Conservation (phyloP, 2,888 invertebrate species). For the Hedya salicella region DNA sequence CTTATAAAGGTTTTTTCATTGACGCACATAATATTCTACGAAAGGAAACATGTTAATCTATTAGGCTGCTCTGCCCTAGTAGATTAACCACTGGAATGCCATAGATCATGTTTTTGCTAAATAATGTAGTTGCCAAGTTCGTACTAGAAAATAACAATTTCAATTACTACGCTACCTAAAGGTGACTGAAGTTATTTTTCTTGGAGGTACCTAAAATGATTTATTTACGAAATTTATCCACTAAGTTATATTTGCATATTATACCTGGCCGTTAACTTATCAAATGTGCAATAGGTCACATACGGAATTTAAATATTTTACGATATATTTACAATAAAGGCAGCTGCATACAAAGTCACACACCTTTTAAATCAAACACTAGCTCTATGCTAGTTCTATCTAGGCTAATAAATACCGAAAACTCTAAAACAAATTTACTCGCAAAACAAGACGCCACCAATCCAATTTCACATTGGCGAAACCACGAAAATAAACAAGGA, state of each 20-base stretch:
- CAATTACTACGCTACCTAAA: not conserved
- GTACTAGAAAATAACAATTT: not conserved
- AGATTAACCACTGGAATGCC: not conserved
- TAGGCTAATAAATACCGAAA: not conserved
- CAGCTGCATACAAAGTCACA: too few relatives aligned
- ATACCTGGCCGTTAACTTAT: too few relatives aligned
- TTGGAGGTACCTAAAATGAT: too few relatives aligned
- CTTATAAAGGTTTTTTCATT: too few relatives aligned
- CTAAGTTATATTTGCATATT: too few relatives aligned
- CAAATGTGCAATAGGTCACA: too few relatives aligned
- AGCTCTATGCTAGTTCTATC: not conserved
- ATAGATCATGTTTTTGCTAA: conserved; percentile 3
- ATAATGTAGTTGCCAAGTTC: conserved; percentile 24
- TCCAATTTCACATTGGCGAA: conserved; percentile 33
- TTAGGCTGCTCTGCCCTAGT: conserved; percentile 30
- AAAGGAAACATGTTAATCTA: too few relatives aligned
- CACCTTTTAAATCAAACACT: not conserved
- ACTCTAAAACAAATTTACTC: conserved; percentile 3
- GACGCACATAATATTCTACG: too few relatives aligned
- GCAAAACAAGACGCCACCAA: conserved; percentile 40
- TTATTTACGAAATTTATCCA: too few relatives aligned
- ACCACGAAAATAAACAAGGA: conserved; percentile 67
- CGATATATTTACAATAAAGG: too few relatives aligned
- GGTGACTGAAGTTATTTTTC: conserved; percentile 1
- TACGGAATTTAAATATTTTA: too few relatives aligned